Base-by-base conservation (phyloP, 2,888 invertebrate species). In the Nomada fabriciana region DNA sequence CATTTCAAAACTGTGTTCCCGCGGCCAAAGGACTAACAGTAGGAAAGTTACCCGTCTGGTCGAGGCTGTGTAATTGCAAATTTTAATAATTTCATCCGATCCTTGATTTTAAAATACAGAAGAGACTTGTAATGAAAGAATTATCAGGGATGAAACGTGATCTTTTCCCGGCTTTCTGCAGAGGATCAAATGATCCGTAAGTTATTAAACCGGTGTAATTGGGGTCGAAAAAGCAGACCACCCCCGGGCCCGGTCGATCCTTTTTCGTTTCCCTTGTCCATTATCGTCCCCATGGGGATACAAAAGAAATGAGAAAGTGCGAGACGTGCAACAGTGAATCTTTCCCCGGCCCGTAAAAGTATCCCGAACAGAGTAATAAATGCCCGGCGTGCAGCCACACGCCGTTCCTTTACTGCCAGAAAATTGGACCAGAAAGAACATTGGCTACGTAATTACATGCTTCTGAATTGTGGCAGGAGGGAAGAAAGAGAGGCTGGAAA, bases 351-450 rank as follows among this genome's bases (percentile, higher is more conserved):
- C 67, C n/a, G 36, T 25, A 43, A 29, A 71, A 83, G 65, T 68
- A 71, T 75, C 73, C 73, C 77, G 80, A 76, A 76, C 82, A 83
- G 87, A 82, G 84, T 85, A 86, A 87, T 87, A 87, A 86, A 87
- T 87, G 87, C 78, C 63, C 50, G 72, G 64, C 76, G 74, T 76
- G 61, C 68, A 76, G 23, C 73, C 73, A 64, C 55, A 50, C 67
- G 72, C 59, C 67, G 76, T 82, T 80, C 64, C 65, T 84, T 80
- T 75, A 64, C 76, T 68, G 85, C 59, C 76, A 42, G 75, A 80
- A 85, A 79, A 85, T 76, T 69, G 72, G 76, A 77, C 75, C 60
- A 57, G 71, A 76, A 85, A 59, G 87, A 75, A 76, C 80, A 83
- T 79, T 67, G 86, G 80, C 71, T 79, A 65, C 61, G 78, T 80